Evolutionary conservation across 1,140 invertebrate genomes (phyloP), one percentile per base, ranked within the genome.

Genomic region (Anastrepha ludens): DNA sequence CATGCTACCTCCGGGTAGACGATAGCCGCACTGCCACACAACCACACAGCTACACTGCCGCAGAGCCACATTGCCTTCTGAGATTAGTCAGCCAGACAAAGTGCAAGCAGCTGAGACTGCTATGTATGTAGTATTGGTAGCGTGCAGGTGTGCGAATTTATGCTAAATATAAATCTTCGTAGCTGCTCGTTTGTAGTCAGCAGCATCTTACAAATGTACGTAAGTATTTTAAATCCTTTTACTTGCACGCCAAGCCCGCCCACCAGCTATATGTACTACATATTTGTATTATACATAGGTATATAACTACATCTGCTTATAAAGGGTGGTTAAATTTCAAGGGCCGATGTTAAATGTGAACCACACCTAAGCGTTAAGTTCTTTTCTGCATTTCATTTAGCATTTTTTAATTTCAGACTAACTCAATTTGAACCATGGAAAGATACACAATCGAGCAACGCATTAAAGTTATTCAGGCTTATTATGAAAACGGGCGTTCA

Each of bases 151-250:
- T 74, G 5, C 47, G 70, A 29, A 47, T 74, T 15, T 41, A 74
- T 74, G 70, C 44, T 47, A 50, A 74, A 74, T 41, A 74, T 74
- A 29, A 74, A 74, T 74, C 70, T 74, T 74, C 44, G 39, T 67
- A 67, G 65, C 39, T 67, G 65, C 65, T 3, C 39, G 65, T 20
- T 74, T 74, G 70, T 74, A 74, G 70, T 47, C 11, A 41, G 70
- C 70, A 74, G 29, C 70, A 74, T 74, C 39, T 50, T 47, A 47
- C 70, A 74, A 41, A 74, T 74, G 44, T 74, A 29, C 29, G 29
- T 29, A 29, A 29, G 29, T 29, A 74, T 17, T 50, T 74, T 74
- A 74, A 74, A 39, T 15, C 70, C 70, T n/a, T 74, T 29, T 20
- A 41, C 41, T 17, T n/a, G 44, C 70, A 47, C 65, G 70, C 44